phyloP scores from a whole-genome alignment of 2,113 vertebrate genomes.

The Suncus etruscus region DNA sequence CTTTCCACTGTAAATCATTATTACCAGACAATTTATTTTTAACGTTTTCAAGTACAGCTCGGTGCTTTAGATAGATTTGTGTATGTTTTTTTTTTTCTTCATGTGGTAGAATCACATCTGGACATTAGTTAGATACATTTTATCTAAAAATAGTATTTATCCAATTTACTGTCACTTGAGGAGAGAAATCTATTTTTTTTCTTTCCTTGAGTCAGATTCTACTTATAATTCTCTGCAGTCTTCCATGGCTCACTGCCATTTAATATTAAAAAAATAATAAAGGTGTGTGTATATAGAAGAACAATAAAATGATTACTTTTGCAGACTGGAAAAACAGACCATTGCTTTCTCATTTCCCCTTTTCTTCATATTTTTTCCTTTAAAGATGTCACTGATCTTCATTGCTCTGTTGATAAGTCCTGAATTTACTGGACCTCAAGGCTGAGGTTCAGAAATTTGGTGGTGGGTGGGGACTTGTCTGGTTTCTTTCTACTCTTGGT shows the following conservation, averaged over 20 bases:
- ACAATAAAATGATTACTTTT: slow-evolving; percentile 61
- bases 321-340: not conserved
- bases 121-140: slow-evolving; percentile 75
- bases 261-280: slow-evolving; percentile 52
- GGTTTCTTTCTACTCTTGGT: slow-evolving; percentile 3
- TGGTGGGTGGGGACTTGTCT: not conserved
- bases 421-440: not conserved
- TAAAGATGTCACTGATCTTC: not conserved
- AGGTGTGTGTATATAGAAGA: slow-evolving; percentile 14
- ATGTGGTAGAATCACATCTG: slow-evolving; percentile 79
- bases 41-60: slow-evolving; percentile 61
- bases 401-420: not conserved
- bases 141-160: slow-evolving; percentile 80
- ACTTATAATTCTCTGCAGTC: slow-evolving; percentile 61
- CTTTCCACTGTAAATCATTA: slow-evolving; percentile 64
- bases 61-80: slow-evolving; percentile 71
- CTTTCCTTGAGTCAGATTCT: slow-evolving; percentile 53
- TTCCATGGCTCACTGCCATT: slow-evolving; percentile 68
- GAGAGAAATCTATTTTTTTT: slow-evolving; percentile 61
- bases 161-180: slow-evolving; percentile 78
- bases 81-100: slow-evolving; percentile 64
- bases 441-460: not conserved
- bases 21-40: not conserved
- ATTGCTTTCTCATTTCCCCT: not conserved
- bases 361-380: slow-evolving; percentile 35